Evolutionary conservation across 2,113 vertebrate species (phyloP), one percentile per base, ranked within the genome.

Genomic region (Tragelaphus strepsiceros): DNA sequence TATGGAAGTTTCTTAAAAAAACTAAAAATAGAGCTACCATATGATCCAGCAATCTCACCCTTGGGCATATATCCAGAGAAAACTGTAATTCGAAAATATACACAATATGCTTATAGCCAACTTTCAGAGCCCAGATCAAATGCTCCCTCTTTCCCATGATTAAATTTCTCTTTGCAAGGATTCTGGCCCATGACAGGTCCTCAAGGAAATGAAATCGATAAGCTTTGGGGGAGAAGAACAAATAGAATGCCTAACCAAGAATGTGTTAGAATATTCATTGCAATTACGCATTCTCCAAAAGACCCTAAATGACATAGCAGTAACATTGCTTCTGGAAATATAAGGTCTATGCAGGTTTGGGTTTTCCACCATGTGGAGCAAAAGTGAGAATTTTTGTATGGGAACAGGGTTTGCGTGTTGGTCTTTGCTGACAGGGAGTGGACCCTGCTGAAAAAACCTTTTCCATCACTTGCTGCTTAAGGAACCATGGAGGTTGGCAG

Each of bases 371-470:
- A 10, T 28, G 26, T 16, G 16, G 15, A n/a, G 35, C 46, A 32
- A 3, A 3, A 19, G 13, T 17, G 15, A 64, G 58, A 30, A 19
- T 3, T 4, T 54, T 7, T 8, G 4, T 7, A 2, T 10, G 54
- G 54, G 21, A 59, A n/a, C 6, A 24, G 62, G 16, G 22, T 21
- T 9, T 10, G 30, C 8, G 2, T 43, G 28, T 21, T 15, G 5
- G 54, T 32, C 81, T 35, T 2, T 28, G 11, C 26, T 3, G 61
- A 35, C 19, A 6, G 77, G 64, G 6, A 49, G 32, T 0, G 13
- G 7, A 15, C 11, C 2, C 28, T 6, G 15, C 46, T 19, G 3
- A 21, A n/a, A 16, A 43, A 32, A 14, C 17, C 1, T 10, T 0
- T 3, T 14, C 8, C 16, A 24, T 6, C 15, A 49, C 24, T 58